phyloP scores from a whole-genome alignment of 2,797 vertebrate genomes.

The Chromobotia macracanthus region DNA sequence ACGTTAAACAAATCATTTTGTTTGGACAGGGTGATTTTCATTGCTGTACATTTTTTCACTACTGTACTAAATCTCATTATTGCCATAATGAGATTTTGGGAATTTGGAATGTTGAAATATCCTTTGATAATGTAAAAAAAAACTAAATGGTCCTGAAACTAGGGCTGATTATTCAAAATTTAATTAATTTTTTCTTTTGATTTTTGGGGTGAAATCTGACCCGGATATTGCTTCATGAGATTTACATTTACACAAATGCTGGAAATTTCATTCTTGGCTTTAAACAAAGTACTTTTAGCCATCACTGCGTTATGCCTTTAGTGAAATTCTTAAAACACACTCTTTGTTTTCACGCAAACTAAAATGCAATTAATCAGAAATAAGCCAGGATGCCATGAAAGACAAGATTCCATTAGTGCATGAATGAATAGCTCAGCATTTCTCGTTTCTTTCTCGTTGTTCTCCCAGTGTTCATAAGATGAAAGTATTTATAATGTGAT shows the following conservation, averaged over 20 bases:
- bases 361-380: conserved; percentile 67
- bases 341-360: conserved; percentile 67
- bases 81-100: no score
- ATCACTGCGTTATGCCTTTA: conserved; percentile 21
- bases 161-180: no score
- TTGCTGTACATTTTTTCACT: neutral
- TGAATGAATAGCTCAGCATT: conserved; percentile 71
- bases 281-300: conserved; percentile 47
- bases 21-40: neutral
- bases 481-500: conserved; percentile 57
- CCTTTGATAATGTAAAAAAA: neutral
- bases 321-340: conserved; percentile 55
- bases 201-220: neutral
- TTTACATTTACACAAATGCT: conserved; percentile 15
- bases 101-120: neutral
- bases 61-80: neutral
- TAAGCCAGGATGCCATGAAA: conserved; percentile 76
- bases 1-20: no score
- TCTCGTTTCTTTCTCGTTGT: conserved; percentile 46
- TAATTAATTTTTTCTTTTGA: neutral
- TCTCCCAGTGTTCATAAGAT: conserved; percentile 41
- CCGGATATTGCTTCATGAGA: neutral
- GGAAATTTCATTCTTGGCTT: conserved; percentile 33
- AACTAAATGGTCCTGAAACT: no score
- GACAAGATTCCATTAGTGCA: conserved; percentile 80